Percentiles rank a stretch among this genome's conserved stretches.
Evolutionary conservation across 2,888 invertebrate species (phyloP).

Genomic region (Drosophila conformis): DNA sequence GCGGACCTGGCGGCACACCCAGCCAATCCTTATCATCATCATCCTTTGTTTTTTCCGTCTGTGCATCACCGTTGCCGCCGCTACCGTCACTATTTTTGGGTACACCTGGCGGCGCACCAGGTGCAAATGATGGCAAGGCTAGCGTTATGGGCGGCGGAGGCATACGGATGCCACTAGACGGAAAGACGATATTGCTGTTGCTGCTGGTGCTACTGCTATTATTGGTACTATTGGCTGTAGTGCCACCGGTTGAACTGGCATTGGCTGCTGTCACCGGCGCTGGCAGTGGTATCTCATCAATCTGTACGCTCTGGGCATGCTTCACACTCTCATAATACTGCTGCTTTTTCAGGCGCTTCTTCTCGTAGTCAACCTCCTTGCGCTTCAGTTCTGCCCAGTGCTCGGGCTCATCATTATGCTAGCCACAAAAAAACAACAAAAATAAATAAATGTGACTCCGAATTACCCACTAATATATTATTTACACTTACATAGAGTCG

Average conservation of each 20-base stretch:
- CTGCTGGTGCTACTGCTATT: constrained; percentile 1
- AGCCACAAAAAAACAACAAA: background rate
- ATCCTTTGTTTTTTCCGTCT: constrained; percentile 73
- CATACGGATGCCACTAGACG: constrained; percentile 75
- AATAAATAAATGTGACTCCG: background rate
- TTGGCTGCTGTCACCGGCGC: constrained; percentile 86
- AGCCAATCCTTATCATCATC: constrained; percentile 88
- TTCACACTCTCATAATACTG: constrained; percentile 97
- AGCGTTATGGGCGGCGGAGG: constrained; percentile 83
- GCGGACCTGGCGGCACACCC: constrained; percentile 94
- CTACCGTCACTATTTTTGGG: constrained; percentile 90
- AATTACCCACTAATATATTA: background rate
- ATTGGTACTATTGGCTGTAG: constrained; percentile 31
- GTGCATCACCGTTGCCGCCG: constrained; percentile 9
- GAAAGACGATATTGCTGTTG: constrained; percentile 33
- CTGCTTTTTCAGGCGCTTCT: constrained; percentile 93
- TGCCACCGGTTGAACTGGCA: constrained; percentile 76
- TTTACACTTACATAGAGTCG: constrained; percentile 95
- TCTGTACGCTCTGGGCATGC: constrained; percentile 96
- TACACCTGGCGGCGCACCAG: constrained; percentile 89
- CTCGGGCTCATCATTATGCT: constrained; percentile 98
- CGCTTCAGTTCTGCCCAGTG: constrained; percentile 96
- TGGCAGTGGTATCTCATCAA: constrained; percentile 98
- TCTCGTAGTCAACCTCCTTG: constrained; percentile 96
- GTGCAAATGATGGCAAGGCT: constrained; percentile 85